Evolutionary conservation across 1,140 invertebrate species (phyloP), one percentile per base, ranked within the genome.

Genomic region (Lepidurus arcticus): DNA sequence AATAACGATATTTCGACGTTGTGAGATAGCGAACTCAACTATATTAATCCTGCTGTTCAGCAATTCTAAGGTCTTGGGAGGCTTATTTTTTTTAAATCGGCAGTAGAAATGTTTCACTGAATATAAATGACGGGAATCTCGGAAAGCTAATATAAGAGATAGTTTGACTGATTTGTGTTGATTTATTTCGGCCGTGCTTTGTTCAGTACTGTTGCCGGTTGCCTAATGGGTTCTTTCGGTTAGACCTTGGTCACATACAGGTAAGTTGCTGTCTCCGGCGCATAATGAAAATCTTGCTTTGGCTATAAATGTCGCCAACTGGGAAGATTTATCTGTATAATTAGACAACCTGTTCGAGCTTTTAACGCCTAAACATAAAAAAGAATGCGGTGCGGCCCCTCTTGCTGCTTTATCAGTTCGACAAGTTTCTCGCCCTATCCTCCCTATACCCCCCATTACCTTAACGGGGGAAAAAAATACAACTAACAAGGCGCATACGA

Each of bases 361-460:
- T 65, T 65, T 65, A 65, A 21, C 53, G 53, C 53, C 53, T 65
- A 65, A 65, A n/a, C 53, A 65, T 65, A 65, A 65, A 65, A 65
- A 65, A 65, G 53, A 65, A 65, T 16, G 53, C 53, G 53, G 53
- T 21, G 53, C 53, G 53, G 16, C 53, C n/a, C 34, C 34, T 34
- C 53, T 65, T 65, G 53, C 21, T 21, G 21, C 53, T 13, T 65
- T 65, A 65, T 65, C 53, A 65, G 53, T 16, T 65, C 16, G 13
- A 65, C 53, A 65, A 65, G 53, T 65, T 65, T 65, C 53, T 65
- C 53, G 21, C n/a, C 53, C 53, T 65, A n/a, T 65, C 21, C 13
- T 16, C 53, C 53, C 21, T 16, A 34, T 34, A 34, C 34, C 34
- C 4, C 34, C 34, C 2, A 34, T 34, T 34, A 34, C 34, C 21